A percentile compares a stretch with the other conserved stretches of the same genome.
phyloP scores from a whole-genome alignment of 2,113 vertebrate genomes.

The Acrocephalus kingi region DNA sequence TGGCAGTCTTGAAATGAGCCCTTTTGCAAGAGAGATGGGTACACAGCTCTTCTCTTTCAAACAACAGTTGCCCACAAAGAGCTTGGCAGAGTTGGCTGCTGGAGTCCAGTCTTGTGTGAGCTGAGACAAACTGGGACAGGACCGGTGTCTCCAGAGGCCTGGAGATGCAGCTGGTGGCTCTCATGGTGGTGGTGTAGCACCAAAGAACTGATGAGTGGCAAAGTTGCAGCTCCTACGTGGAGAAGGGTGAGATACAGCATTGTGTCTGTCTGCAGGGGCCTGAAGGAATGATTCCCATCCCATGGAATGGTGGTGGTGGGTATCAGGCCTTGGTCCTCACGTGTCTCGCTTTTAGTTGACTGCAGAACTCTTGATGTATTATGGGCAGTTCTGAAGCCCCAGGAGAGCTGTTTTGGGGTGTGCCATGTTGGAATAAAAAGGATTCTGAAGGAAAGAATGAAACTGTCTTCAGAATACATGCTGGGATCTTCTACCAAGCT shows the following conservation, averaged over 20 bases:
- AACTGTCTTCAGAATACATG: background rate
- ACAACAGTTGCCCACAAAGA: background rate
- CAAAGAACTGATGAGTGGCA: background rate
- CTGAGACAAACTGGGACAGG: background rate
- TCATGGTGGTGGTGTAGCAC: rapidly evolving
- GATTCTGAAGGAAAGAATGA: background rate
- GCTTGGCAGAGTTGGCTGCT: background rate
- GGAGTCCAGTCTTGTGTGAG: background rate
- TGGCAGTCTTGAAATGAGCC: background rate
- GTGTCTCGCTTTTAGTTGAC: rapidly evolving
- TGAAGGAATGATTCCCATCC: background rate
- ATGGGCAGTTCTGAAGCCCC: background rate
- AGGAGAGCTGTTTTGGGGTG: background rate
- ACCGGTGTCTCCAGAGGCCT: background rate
- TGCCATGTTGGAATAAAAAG: background rate
- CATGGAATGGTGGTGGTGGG: background rate
- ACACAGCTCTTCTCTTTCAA: background rate
- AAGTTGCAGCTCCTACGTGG: rapidly evolving
- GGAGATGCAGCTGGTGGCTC: background rate
- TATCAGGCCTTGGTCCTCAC: background rate
- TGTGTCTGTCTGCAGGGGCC: rapidly evolving
- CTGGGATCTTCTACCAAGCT: background rate
- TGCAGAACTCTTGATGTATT: background rate
- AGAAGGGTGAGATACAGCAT: background rate
- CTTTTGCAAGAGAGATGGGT: background rate